Percentiles rank a stretch among this genome's conserved stretches.
Conservation (phyloP, 2,888 invertebrate species). For the Sarcophaga variegata region DNA sequence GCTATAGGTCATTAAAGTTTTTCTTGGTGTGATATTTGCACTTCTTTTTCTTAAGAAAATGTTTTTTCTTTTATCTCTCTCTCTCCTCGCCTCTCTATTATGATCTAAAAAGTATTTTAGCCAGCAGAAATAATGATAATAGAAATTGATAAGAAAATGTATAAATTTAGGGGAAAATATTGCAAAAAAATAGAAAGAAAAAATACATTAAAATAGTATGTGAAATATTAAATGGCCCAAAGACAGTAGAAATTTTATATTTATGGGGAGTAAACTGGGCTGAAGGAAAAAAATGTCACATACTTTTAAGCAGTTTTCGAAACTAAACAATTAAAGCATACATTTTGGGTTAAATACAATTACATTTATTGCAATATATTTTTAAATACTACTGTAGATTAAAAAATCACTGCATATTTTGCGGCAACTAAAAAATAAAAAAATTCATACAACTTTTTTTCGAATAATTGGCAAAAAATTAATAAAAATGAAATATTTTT, state of each 20-base stretch:
- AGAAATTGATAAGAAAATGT: slow-evolving; percentile 53
- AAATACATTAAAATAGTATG: not conserved
- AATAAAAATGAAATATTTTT: too few relatives aligned
- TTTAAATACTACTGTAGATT: too few relatives aligned
- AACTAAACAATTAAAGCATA: not conserved
- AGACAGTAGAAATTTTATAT: not conserved
- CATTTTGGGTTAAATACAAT: not conserved
- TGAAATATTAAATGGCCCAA: not conserved
- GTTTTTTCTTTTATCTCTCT: not conserved
- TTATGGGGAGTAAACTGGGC: too few relatives aligned
- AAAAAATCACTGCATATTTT: too few relatives aligned
- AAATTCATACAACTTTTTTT: too few relatives aligned
- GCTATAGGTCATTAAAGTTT: slow-evolving; percentile 65
- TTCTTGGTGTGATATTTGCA: slow-evolving; percentile 54
- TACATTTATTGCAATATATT: not conserved
- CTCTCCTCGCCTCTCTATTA: too few relatives aligned
- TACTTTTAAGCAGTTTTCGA: not conserved
- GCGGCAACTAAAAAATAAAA: too few relatives aligned
- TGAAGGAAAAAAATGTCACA: not conserved
- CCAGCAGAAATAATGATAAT: slow-evolving; percentile 42
- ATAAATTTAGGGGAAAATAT: slow-evolving; percentile 16
- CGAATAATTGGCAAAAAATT: too few relatives aligned
- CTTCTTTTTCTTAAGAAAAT: not conserved
- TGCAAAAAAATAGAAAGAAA: not conserved
- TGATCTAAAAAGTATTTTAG: not conserved